Conservation (phyloP, 2,797 vertebrate species). For the Agapornis canus region DNA sequence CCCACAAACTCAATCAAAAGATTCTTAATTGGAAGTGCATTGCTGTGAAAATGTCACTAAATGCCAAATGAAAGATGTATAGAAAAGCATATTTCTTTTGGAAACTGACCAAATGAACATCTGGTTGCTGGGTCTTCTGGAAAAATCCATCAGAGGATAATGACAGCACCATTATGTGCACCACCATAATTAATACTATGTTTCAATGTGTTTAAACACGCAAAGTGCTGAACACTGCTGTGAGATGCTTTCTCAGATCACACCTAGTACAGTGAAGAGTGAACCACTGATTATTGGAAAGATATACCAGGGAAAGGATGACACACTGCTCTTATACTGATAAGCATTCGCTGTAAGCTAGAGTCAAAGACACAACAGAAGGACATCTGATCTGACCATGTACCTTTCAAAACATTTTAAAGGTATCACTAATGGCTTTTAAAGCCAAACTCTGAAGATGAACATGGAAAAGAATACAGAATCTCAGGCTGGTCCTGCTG, state of each 20-base stretch:
- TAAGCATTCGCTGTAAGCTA: background rate
- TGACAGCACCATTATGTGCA: constrained; percentile 29
- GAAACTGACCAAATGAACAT: constrained; percentile 65
- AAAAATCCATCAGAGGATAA: constrained; percentile 46
- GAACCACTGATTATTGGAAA: constrained; percentile 46
- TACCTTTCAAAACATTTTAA: background rate
- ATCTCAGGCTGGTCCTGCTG: background rate
- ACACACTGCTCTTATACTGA: background rate
- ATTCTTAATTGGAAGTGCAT: background rate
- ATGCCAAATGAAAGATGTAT: constrained; percentile 14
- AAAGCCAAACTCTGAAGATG: background rate
- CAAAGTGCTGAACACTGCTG: constrained; percentile 21
- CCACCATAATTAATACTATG: constrained; percentile 36
- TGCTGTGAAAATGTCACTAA: background rate
- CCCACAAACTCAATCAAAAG: background rate
- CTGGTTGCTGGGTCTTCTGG: constrained; percentile 51
- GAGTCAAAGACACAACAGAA: background rate
- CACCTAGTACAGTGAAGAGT: constrained; percentile 11
- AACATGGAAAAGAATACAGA: background rate
- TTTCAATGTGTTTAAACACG: constrained; percentile 53
- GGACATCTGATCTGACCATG: background rate
- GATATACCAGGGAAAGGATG: constrained; percentile 47
- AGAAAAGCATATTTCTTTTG: constrained; percentile 50
- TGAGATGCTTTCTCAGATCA: constrained; percentile 31
- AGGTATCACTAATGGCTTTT: background rate